A percentile compares a stretch with the other conserved stretches of the same genome.
These are phyloP conservation scores for Raillietiella orientalis DNA, from an alignment of 2,888 invertebrate genomes.

Conservation along the genomic window DNA sequence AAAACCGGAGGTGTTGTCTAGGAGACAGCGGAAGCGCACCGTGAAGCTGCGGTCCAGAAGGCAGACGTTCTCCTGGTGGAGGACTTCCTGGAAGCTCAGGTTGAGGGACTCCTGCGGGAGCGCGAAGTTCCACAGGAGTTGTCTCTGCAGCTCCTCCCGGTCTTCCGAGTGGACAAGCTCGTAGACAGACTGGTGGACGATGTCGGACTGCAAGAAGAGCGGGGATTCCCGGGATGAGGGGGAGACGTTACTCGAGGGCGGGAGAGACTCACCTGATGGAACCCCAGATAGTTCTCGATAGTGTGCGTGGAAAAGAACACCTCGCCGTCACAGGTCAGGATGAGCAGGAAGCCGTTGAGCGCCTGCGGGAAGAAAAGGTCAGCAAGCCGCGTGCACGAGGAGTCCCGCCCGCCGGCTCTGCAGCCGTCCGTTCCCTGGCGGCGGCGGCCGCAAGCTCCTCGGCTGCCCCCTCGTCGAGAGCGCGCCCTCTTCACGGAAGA, in stretches of 20 bases:
- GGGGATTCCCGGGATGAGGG: neutral
- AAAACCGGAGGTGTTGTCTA: conserved; percentile 98
- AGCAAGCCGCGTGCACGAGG: conserved; percentile 4
- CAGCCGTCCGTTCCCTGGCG: conserved; percentile 3
- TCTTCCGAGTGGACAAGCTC: conserved; percentile 98
- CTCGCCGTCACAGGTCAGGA: conserved; percentile 93
- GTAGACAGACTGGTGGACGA: conserved; percentile 95
- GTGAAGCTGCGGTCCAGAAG: conserved; percentile 86
- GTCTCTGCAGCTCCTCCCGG: conserved; percentile 78
- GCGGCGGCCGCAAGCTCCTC: conserved; percentile 1
- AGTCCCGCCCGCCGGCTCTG: conserved; percentile 1
- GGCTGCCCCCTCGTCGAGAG: conserved; percentile 4
- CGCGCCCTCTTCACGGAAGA: conserved; percentile 2
- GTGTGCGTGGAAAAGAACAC: conserved; percentile 98
- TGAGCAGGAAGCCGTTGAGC: conserved; percentile 93
- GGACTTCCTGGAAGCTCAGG: conserved; percentile 51
- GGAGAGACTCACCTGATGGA: conserved; percentile 66
- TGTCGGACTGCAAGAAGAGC: conserved; percentile 54
- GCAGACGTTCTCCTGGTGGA: conserved; percentile 58
- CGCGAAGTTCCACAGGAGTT: conserved; percentile 79
- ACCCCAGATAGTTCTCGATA: conserved; percentile 97
- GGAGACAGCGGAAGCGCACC: conserved; percentile 86
- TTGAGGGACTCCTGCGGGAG: conserved; percentile 29
- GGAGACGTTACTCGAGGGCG: neutral
- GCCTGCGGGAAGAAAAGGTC: conserved; percentile 29